These are phyloP conservation scores for Rhysida immarginata DNA, from an alignment of 1,140 invertebrate species.

Conservation along the genomic window DNA sequence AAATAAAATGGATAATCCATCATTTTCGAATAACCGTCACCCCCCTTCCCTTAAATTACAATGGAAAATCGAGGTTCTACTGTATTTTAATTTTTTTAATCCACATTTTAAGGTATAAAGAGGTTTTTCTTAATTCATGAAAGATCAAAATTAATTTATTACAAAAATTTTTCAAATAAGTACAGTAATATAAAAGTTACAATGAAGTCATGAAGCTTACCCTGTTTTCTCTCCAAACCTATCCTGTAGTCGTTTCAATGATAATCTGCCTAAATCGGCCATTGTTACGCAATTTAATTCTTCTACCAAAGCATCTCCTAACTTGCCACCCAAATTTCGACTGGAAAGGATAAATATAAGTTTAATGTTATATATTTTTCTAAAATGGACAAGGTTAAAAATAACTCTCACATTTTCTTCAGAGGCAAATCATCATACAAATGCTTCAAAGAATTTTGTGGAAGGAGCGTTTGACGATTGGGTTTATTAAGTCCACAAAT, in stretches of 20 bases:
- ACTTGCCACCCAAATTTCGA: slow-evolving; percentile 72
- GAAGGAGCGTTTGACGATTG: slow-evolving; percentile 79
- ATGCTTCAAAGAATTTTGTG: slow-evolving; percentile 41
- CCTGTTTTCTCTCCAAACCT: slow-evolving; percentile 71
- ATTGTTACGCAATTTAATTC: slow-evolving; percentile 58
- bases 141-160: no score
- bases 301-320: slow-evolving; percentile 55
- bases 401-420: slow-evolving; percentile 29
- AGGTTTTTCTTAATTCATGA: no score
- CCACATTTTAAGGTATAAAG: no score
- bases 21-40: no score
- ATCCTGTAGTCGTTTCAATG: slow-evolving; percentile 47
- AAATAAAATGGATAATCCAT: no score
- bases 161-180: no score
- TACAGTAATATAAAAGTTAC: no score
- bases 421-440: slow-evolving; percentile 46
- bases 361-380: neutral
- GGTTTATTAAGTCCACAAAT: slow-evolving; percentile 74
- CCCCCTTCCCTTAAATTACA: no score
- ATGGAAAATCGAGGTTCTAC: no score
- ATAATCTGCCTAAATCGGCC: slow-evolving; percentile 52
- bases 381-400: neutral
- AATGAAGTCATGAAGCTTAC: no score
- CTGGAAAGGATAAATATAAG: slow-evolving; percentile 1
- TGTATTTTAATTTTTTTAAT: no score